Conservation (phyloP, 2,113 vertebrate species). For the Scortum barcoo region DNA sequence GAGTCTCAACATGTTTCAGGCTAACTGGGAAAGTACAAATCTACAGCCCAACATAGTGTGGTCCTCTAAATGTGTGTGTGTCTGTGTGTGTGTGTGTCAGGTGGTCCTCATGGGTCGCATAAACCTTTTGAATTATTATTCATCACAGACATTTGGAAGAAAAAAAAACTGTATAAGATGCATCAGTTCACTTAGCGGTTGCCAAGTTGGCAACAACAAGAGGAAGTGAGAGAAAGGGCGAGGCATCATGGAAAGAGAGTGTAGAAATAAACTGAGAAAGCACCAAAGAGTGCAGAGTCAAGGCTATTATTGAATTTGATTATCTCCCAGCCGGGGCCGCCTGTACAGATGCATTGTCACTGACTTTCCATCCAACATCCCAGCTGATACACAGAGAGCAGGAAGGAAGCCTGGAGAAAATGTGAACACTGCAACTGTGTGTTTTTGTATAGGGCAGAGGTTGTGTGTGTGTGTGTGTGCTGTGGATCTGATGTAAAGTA, state of each 20-base stretch:
- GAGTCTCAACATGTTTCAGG: too few species aligned
- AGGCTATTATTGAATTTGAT: constrained; percentile 69
- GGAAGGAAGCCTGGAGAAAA: background rate
- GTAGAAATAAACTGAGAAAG: constrained; percentile 22
- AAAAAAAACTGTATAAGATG: constrained; percentile 26
- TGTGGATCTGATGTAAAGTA: background rate
- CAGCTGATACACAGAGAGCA: constrained; percentile 33
- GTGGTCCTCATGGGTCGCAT: constrained; percentile 10
- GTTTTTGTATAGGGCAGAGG: background rate
- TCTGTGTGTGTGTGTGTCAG: background rate
- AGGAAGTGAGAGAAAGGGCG: background rate
- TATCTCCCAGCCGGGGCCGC: constrained; percentile 38
- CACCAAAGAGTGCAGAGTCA: constrained; percentile 54
- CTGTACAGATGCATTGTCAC: constrained; percentile 48
- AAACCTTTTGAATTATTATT: constrained; percentile 59
- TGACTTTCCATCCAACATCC: constrained; percentile 36
- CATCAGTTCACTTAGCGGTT: constrained; percentile 30
- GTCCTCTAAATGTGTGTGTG: background rate
- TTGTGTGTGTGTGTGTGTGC: constrained; percentile 6
- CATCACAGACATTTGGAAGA: constrained; percentile 30
- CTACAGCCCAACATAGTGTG: background rate
- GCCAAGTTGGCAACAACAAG: constrained; percentile 35
- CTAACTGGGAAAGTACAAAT: too few species aligned
- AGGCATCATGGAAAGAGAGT: constrained; percentile 27
- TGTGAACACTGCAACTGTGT: background rate